Evolutionary conservation across 1,140 invertebrate genomes (phyloP), one percentile per base, ranked within the genome.

Genomic region (Atta colombica): DNA sequence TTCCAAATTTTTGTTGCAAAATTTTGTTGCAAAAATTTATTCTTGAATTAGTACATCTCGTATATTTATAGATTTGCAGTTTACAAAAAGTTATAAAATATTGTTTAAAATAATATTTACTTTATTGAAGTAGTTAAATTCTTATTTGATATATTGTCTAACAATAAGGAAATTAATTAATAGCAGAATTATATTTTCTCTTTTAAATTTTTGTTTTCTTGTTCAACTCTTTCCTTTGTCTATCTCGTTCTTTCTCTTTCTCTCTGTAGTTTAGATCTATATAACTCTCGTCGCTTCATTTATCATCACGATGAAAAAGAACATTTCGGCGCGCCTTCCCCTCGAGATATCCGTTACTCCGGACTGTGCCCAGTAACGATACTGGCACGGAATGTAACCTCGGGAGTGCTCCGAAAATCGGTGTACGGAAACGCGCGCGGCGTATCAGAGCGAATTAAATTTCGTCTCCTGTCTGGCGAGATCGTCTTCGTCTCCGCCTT

Each of bases 371-470:
- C 35, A 31, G 58, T 63, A 77, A 77, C 35, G 65, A 81, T n/a
- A 60, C 66, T 0, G 21, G 21, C 66, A 35, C 12, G 25, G 39
- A 61, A 61, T 51, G 69, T 51, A 74, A 74, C 53, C 80, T 51
- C 55, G 60, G 21, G 16, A 66, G 49, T 31, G 51, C 35, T 39
- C 74, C 31, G 82, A 85, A 85, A 85, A 85, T 85, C 61, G 61
- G 49, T 66, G 49, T 68, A 78, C 49, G 58, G 51, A 66, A 71
- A 75, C 45, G n/a, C 68, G 66, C 53, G 49, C 66, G 55, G 60
- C 25, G 85, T 77, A 89, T 90, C 89, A 21, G 53, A 31, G 75
- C 89, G 88, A 94, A 94, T 94, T 94, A 93, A 94, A 94, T 94
- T 94, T 92, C 61, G 74, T 65, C 86, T 69, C 86, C 69, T 77